Base-by-base conservation (phyloP, 1,140 invertebrate species). In the Acromyrmex echinatior region DNA sequence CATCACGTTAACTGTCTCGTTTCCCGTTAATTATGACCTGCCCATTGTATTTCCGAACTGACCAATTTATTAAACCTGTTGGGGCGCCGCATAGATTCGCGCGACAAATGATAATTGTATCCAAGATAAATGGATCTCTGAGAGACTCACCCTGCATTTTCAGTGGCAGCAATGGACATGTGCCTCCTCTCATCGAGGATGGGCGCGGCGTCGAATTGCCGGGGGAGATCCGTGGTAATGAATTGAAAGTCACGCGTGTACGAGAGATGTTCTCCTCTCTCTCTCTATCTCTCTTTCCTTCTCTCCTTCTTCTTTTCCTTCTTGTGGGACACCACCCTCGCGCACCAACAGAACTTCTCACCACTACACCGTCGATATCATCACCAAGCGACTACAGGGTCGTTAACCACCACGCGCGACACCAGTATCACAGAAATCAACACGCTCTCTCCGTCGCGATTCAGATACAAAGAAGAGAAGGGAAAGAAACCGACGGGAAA, bases 121-220 rank as follows among this genome's bases (percentile, higher is more conserved):
- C 25, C 51, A 66, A 56, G 76, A 86, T 77, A 86, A 79, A 86
- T 80, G 39, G 51, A 58, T 74, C 18, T 74, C 18, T 12, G 31
- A 53, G 21, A 56, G 53, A 94, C 96, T 96, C 91, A 96, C 96
- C 96, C 96, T 96, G 96, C 96, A 96, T 96, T 96, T 96, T 96
- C 96, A 96, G 96, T 94, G 94, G 95, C 95, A 96, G 95, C 96
- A 96, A 96, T 96, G 96, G 96, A 96, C 96, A 96, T 96, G 96
- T 96, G 96, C 95, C 94, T 95, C 94, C 94, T 95, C 93, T 95
- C 95, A 95, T 95, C 93, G 93, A 95, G 94, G 94, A 92, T 94
- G 91, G 94, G 91, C 92, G 92, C 86, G 89, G 93, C 88, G 92
- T 93, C 89, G 91, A 92, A 93, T 89, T 93, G 92, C 92, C 92